Percentiles rank a stretch among this genome's conserved stretches.
Conservation (phyloP, 1,140 invertebrate species). For the Drosophila setifemur region DNA sequence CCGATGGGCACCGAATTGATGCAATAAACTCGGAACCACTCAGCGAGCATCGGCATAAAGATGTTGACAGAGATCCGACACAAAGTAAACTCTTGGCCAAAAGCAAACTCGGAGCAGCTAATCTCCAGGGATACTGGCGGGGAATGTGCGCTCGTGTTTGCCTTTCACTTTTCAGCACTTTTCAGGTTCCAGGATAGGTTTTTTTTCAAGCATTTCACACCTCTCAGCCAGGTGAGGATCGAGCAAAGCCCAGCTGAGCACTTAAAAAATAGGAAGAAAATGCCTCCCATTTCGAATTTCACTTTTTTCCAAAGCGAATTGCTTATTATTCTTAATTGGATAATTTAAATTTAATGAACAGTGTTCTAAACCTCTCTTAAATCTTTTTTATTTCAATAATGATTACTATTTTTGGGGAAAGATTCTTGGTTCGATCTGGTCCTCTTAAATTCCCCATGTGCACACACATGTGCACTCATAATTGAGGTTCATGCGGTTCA, state of each 20-base stretch:
- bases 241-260: background rate
- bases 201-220: slow-evolving; percentile 2
- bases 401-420: no score
- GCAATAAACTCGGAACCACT: slow-evolving; percentile 29
- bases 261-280: no score
- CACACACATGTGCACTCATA: slow-evolving; percentile 28
- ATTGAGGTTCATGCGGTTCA: slow-evolving; percentile 45
- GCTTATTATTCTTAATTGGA: no score
- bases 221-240: background rate
- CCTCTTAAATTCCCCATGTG: slow-evolving; percentile 17
- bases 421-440: background rate
- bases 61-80: slow-evolving; percentile 34
- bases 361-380: no score
- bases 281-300: no score
- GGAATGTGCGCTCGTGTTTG: slow-evolving; percentile 16
- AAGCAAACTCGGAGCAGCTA: slow-evolving; percentile 16
- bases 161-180: slow-evolving; percentile 43
- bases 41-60: slow-evolving; percentile 14
- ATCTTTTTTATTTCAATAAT: no score
- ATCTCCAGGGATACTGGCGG: slow-evolving; percentile 15
- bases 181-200: background rate
- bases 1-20: slow-evolving; percentile 14
- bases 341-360: no score
- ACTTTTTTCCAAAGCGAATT: no score
- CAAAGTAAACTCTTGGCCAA: background rate